Conservation (phyloP, 2,888 invertebrate genomes). For the Athalia rosae region DNA sequence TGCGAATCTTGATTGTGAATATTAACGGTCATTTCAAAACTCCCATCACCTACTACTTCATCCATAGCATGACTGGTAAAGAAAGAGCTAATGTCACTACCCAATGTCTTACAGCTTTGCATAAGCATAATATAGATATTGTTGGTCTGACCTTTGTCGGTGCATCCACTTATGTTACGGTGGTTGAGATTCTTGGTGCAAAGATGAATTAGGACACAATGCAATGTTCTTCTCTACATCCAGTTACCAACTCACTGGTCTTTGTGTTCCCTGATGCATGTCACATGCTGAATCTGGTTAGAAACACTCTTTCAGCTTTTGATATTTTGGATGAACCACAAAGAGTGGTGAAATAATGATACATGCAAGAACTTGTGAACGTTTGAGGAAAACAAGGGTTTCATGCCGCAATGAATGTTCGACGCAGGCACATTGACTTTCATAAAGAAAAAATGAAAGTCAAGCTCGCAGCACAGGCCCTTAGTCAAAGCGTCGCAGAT, state of each 20-base stretch:
- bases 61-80: slow-evolving; percentile 54
- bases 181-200: slow-evolving; percentile 50
- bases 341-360: no score
- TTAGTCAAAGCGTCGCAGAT: no score
- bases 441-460: no score
- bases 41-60: slow-evolving; percentile 61
- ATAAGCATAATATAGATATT: slow-evolving; percentile 54
- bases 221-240: slow-evolving; percentile 27
- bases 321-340: no score
- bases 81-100: slow-evolving; percentile 55
- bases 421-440: no score
- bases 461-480: no score
- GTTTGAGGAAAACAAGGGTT: no score
- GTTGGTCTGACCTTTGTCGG: slow-evolving; percentile 63
- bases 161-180: slow-evolving; percentile 54
- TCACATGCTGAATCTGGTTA: slow-evolving; percentile 41
- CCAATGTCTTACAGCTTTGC: no score
- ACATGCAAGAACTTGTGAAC: no score
- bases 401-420: no score
- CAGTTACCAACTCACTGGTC: slow-evolving; percentile 15
- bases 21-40: slow-evolving; percentile 60
- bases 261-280: slow-evolving; percentile 34
- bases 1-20: no score
- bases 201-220: slow-evolving; percentile 32
- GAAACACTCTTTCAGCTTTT: not conserved